Percentiles rank a stretch among this genome's conserved stretches.
phyloP scores from a whole-genome alignment of 2,888 invertebrate genomes.

The Arge pagana region DNA sequence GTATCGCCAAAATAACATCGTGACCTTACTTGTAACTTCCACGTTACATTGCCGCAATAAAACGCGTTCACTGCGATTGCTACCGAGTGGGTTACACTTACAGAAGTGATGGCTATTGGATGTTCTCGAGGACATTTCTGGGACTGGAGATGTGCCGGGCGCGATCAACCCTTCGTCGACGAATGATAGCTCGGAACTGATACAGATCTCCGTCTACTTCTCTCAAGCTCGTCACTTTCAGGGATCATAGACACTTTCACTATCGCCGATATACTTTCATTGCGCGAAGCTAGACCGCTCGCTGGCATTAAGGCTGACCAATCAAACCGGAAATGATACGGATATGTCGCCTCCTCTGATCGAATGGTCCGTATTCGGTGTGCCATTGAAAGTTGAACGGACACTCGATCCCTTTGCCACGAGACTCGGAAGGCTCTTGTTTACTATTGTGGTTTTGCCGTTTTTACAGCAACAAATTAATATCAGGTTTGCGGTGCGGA shows the following conservation, averaged over 20 bases:
- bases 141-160: not conserved
- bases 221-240: slow-evolving; percentile 7
- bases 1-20: too few species aligned
- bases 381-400: slow-evolving; percentile 33
- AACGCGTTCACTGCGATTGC: too few species aligned
- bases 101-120: slow-evolving; percentile 1
- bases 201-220: not conserved
- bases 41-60: too few species aligned
- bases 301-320: slow-evolving; percentile 3
- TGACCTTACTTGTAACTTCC: too few species aligned
- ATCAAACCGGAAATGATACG: slow-evolving; percentile 5
- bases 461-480: slow-evolving; percentile 5
- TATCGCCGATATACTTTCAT: not conserved
- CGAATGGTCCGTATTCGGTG: slow-evolving; percentile 28
- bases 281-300: not conserved
- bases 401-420: slow-evolving; percentile 58
- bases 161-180: slow-evolving; percentile 12
- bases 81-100: too few species aligned
- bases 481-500: too few species aligned
- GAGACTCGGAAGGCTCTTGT: slow-evolving; percentile 91
- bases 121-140: not conserved
- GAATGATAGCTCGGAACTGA: slow-evolving; percentile 6
- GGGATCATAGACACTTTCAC: slow-evolving; percentile 3
- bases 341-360: slow-evolving; percentile 7
- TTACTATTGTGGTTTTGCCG: slow-evolving; percentile 64